Conservation (phyloP, 1,140 invertebrate species). For the Saccostrea echinata region DNA sequence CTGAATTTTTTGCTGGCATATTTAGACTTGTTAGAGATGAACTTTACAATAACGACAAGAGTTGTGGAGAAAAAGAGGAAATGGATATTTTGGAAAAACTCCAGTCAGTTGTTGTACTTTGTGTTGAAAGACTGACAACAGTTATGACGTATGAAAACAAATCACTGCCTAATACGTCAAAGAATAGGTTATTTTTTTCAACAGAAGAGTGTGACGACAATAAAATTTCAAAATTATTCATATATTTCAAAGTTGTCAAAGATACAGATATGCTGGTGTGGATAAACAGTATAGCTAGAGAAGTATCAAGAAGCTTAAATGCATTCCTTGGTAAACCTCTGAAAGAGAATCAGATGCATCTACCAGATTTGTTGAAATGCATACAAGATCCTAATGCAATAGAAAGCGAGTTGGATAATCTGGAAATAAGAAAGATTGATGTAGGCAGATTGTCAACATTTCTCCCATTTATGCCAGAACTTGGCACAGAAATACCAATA, state of each 20-base stretch:
- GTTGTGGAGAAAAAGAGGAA: not conserved
- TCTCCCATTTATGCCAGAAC: slow-evolving; percentile 30
- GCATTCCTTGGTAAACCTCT: not conserved
- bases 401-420: not conserved
- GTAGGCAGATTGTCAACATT: not conserved
- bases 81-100: not conserved
- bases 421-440: not conserved
- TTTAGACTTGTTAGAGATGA: slow-evolving; percentile 54
- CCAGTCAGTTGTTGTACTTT: not conserved
- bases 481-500: slow-evolving; percentile 35
- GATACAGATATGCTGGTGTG: not conserved
- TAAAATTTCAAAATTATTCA: not conserved
- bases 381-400: slow-evolving; percentile 9
- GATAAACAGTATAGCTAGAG: not conserved
- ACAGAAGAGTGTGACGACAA: not conserved
- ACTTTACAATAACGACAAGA: not conserved
- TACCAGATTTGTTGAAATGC: not conserved
- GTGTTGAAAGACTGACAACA: slow-evolving; percentile 26
- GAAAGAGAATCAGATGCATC: not conserved
- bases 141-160: not conserved
- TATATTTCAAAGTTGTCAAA: not conserved
- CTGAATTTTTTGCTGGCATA: slow-evolving; percentile 54
- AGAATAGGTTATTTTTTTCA: not conserved
- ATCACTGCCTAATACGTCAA: not conserved
- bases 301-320: not conserved